Percentiles rank a stretch among this genome's conserved stretches.
These are phyloP conservation scores for Caenorhabditis inopinata DNA, from an alignment of 1,140 invertebrate species.

Conservation along the genomic window DNA sequence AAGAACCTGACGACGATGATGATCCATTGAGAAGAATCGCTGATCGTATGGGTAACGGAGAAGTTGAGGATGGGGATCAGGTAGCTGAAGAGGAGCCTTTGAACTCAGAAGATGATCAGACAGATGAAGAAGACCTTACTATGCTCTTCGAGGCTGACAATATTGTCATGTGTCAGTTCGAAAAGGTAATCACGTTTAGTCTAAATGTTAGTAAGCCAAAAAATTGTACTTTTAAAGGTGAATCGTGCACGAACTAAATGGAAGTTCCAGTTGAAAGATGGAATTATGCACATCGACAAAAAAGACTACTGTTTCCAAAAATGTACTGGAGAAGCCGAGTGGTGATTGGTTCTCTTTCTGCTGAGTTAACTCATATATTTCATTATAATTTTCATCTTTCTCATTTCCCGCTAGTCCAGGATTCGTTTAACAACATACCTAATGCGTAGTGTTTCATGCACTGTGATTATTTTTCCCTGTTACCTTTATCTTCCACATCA, in stretches of 20 bases:
- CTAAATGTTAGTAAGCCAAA: not conserved
- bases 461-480: not conserved
- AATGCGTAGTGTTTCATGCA: not conserved
- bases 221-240: constrained; percentile 69
- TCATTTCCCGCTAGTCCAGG: not conserved
- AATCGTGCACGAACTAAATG: constrained; percentile 94
- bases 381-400: not conserved
- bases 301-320: constrained; percentile 99
- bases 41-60: constrained; percentile 46
- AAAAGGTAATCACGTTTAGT: constrained; percentile 73
- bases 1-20: constrained; percentile 50
- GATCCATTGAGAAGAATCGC: constrained; percentile 47
- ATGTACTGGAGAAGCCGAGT: constrained; percentile 96
- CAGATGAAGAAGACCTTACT: constrained; percentile 89
- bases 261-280: constrained; percentile 99
- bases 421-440: not conserved
- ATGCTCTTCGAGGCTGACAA: constrained; percentile 96
- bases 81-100: constrained; percentile 76
- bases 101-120: constrained; percentile 88
- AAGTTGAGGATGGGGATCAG: constrained; percentile 51
- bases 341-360: constrained; percentile 66
- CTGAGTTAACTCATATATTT: not conserved
- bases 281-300: constrained; percentile 97
- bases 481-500: not conserved
- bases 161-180: constrained; percentile 98